Evolutionary conservation across 2,113 vertebrate species (phyloP).

Genomic region (Perognathus longimembris): DNA sequence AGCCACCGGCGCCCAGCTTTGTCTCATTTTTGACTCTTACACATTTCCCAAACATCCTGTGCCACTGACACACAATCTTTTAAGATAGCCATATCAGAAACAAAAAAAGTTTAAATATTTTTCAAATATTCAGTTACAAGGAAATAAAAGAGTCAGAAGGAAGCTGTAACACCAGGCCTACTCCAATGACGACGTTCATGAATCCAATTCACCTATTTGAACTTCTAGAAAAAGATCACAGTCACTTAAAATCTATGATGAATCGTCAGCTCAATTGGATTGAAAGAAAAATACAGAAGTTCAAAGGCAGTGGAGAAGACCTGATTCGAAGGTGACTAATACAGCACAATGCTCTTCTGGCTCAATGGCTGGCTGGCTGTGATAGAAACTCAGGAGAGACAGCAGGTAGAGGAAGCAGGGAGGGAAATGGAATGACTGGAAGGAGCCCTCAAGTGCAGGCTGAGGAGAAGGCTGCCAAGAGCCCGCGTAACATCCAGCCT

Average conservation of each 20-base stretch:
- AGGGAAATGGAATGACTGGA: neutral
- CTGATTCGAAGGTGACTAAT: neutral
- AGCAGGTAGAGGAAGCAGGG: neutral
- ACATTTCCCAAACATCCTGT: slow-evolving; percentile 14
- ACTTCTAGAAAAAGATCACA: neutral
- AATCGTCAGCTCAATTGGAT: neutral
- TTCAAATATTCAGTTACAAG: slow-evolving; percentile 1
- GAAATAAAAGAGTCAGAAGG: neutral
- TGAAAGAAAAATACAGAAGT: neutral
- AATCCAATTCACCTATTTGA: neutral
- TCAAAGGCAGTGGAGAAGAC: neutral
- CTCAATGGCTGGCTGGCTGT: neutral
- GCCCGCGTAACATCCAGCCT: neutral
- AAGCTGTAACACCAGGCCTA: neutral
- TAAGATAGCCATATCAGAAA: neutral
- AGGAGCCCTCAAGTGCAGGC: neutral
- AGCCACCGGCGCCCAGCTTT: too few relatives aligned
- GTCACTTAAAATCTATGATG: neutral
- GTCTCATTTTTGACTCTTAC: neutral
- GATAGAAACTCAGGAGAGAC: neutral
- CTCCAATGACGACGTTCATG: neutral
- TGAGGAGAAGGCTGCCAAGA: neutral
- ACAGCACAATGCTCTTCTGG: neutral
- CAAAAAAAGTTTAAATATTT: neutral
- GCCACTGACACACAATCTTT: neutral